Base-by-base conservation (phyloP, 2,888 invertebrate genomes). In the Gerris lacustris region DNA sequence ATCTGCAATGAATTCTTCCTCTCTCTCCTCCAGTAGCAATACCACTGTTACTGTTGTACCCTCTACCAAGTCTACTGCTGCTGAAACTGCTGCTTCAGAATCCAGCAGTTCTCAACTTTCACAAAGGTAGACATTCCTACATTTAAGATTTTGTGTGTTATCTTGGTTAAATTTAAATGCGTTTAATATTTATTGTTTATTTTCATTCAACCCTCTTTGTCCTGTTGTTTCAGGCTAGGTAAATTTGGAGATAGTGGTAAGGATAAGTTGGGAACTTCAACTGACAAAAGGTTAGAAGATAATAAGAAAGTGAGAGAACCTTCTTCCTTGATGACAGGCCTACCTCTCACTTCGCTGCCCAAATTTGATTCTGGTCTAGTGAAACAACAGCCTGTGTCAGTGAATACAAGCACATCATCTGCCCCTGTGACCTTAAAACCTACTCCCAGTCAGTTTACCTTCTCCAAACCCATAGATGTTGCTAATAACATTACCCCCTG, bases 1-100 rank as follows among this genome's bases (percentile, higher is more conserved):
- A 81, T 82, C 82, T 75, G 75, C 79, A 75, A 5, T 77, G 75
- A 66, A 82, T 76, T 69, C 73, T 70, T 7, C 75, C 76, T 67
- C 75, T 76, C n/a, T 66, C 18, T 6, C 9, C 6, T 17, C 67
- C 45, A 64, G 55, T 74, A 44, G n/a, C 70, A 31, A 31, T 31
- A 44, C 18, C 45, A 31, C 63, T 44, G 45, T 47, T n/a, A 6
- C n/a, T 31, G 45, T 44, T 7, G 63, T 67, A 15, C 55, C 55
- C 15, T 9, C 55, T 15, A 11, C 55, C 55, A 9, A 55, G 55
- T 55, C 55, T 55, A 55, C 11, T 55, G 11, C 9, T 11, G 55
- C 55, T 55, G 55, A 55, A 15, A 11, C 55, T 11, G 9, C 15
- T 11, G 55, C 55, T 11, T 55, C 55, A 2, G 11, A 55, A 55